Percentiles rank a stretch among this genome's conserved stretches.
These are phyloP conservation scores for Drosophila niveifrons DNA, from an alignment of 2,888 invertebrate species.

Conservation along the genomic window DNA sequence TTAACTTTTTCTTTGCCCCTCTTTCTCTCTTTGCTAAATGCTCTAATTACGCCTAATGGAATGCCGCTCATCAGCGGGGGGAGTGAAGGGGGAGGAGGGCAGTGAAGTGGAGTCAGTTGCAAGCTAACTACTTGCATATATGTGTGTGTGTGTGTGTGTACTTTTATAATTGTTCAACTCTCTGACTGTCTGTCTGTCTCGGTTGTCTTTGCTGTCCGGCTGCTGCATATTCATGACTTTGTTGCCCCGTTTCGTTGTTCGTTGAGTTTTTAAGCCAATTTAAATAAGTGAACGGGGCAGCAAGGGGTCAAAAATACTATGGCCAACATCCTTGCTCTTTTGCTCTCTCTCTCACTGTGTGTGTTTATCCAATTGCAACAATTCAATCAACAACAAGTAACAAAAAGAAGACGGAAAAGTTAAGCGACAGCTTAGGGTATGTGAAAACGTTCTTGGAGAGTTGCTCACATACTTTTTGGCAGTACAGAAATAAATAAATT, in stretches of 20 bases:
- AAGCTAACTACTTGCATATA: constrained; percentile 42
- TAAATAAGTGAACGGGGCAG: constrained; percentile 52
- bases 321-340: constrained; percentile 17
- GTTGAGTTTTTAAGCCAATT: constrained; percentile 79
- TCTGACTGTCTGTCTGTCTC: constrained; percentile 21
- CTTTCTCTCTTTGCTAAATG: constrained; percentile 62
- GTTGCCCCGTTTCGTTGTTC: constrained; percentile 61
- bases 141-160: constrained; percentile 31
- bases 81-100: not conserved
- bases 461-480: not conserved
- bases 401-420: not conserved
- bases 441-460: too few species aligned
- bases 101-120: not conserved
- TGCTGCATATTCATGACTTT: constrained; percentile 77
- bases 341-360: constrained; percentile 8
- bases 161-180: constrained; percentile 65
- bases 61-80: constrained; percentile 51
- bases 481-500: not conserved
- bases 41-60: constrained; percentile 81
- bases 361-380: constrained; percentile 39
- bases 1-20: constrained; percentile 60
- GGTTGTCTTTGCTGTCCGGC: constrained; percentile 19
- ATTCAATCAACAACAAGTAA: constrained; percentile 28
- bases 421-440: constrained; percentile 22
- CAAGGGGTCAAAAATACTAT: not conserved